Conservation (phyloP, 1,140 invertebrate species). For the Archivesica marissinica region DNA sequence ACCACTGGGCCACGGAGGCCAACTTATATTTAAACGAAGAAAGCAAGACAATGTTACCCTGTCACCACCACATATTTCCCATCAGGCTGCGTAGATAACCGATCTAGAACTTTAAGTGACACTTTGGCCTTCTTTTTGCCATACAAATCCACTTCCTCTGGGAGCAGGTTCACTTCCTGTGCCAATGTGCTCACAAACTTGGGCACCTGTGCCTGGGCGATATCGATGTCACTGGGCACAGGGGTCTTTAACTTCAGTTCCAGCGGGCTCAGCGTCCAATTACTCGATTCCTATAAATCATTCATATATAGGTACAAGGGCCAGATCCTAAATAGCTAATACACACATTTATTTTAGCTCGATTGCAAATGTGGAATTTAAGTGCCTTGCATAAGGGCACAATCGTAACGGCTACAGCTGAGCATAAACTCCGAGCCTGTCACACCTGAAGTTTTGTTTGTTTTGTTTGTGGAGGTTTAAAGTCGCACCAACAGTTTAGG, state of each 20-base stretch:
- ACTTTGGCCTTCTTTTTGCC: constrained; percentile 98
- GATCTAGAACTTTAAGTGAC: constrained; percentile 91
- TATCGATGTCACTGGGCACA: constrained; percentile 91
- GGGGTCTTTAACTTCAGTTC: constrained; percentile 78
- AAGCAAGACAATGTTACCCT: constrained; percentile 87
- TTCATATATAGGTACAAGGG: too few relatives aligned
- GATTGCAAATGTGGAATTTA: too few relatives aligned
- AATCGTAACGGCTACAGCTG: too few relatives aligned
- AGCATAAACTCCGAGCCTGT: too few relatives aligned
- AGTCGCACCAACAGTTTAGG: too few relatives aligned
- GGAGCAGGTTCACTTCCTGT: constrained; percentile 86
- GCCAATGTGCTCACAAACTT: constrained; percentile 89
- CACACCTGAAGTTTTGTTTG: too few relatives aligned
- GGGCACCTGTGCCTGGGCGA: constrained; percentile 93
- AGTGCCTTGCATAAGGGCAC: too few relatives aligned
- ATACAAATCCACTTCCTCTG: constrained; percentile 94
- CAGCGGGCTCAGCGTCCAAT: constrained; percentile 81
- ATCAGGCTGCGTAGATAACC: constrained; percentile 88
- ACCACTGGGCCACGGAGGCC: too few relatives aligned
- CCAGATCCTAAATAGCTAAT: too few relatives aligned
- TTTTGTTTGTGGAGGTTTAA: too few relatives aligned
- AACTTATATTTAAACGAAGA: too few relatives aligned
- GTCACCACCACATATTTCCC: constrained; percentile 98
- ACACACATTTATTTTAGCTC: too few relatives aligned
- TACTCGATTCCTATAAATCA: constrained; percentile 57